Evolutionary conservation across 2,888 invertebrate species (phyloP), one percentile per base, ranked within the genome.

Genomic region (Macropis europaea): DNA sequence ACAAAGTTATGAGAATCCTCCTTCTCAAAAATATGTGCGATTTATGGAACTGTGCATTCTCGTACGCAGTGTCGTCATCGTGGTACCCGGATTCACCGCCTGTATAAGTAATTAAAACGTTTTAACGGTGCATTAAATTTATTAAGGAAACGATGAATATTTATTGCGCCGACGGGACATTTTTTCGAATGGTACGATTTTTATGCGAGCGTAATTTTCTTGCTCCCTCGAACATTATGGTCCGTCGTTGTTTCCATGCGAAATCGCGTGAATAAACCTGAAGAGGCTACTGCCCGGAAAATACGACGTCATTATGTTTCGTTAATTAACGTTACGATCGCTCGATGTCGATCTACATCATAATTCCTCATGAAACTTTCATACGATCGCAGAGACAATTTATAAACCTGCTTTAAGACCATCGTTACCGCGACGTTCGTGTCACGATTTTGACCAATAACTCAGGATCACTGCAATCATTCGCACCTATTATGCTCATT

Each of bases 21-120:
- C 24, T 15, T 6, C 40, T 1, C 9, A 5, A 4, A 13, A 28
- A 13, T 47, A 45, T 53, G 52, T 24, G n/a, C 2, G n/a, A 1
- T 43, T 43, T 24, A 5, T 43, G 5, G 13, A 9, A 13, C n/a
- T 4, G 13, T 22, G 6, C 5, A 2, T 11, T 3, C 2, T n/a
- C 6, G n/a, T 9, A 11, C 32, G 26, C n/a, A n/a, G n/a, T n/a
- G n/a, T 4, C 9, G 11, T 26, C 2, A 38, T 22, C 9, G 11
- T 36, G n/a, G n/a, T n/a, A n/a, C 6, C 28, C 22, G n/a, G 7
- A 53, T 36, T 30, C 43, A 17, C n/a, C 6, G 15, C 48, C 22
- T 68, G 64, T 73, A 73, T 48, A 75, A 66, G 62, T 67, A 78
- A 75, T 75, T 72, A 72, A 78, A 71, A 36, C 7, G 0, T 9